These are phyloP conservation scores for Tympanoctomys barrerae DNA, from an alignment of 2,797 vertebrate genomes.

Conservation along the genomic window DNA sequence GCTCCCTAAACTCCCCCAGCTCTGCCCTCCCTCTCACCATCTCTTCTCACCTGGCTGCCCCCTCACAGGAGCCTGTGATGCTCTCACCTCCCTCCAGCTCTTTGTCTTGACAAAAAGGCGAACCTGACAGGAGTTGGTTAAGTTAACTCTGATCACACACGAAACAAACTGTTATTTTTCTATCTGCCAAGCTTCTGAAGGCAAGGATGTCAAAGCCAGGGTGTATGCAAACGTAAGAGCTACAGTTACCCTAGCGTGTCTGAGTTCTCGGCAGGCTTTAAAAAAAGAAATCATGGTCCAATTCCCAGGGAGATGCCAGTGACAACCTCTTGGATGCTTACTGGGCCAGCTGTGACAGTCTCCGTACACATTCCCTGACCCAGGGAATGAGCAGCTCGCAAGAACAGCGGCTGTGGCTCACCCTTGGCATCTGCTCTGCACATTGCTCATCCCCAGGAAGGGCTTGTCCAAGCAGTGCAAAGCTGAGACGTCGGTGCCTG, in stretches of 20 bases:
- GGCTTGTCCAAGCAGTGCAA: conserved; percentile 60
- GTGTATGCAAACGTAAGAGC: neutral
- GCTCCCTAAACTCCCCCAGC: neutral
- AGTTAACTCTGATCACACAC: conserved; percentile 73
- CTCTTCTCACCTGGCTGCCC: conserved; percentile 22
- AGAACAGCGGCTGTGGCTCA: neutral
- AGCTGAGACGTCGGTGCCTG: conserved; percentile 72
- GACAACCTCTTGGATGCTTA: neutral
- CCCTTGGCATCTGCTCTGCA: conserved; percentile 81
- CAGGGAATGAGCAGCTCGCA: neutral
- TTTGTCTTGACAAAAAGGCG: conserved; percentile 54
- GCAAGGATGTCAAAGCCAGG: conserved; percentile 71
- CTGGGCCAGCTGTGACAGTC: neutral
- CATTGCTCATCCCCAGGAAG: conserved; percentile 70
- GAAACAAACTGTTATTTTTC: conserved; percentile 77
- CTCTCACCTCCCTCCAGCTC: conserved; percentile 44
- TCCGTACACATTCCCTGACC: neutral
- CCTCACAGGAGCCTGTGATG: neutral
- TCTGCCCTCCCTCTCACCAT: neutral
- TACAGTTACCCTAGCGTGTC: conserved; percentile 58
- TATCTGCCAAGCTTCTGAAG: conserved; percentile 73
- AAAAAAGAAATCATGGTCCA: conserved; percentile 47
- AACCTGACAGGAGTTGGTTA: conserved; percentile 70
- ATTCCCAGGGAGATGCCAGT: conserved; percentile 57
- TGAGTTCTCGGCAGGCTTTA: conserved; percentile 53